phyloP scores from a whole-genome alignment of 1,140 invertebrate species.

The Dendroctonus valens region DNA sequence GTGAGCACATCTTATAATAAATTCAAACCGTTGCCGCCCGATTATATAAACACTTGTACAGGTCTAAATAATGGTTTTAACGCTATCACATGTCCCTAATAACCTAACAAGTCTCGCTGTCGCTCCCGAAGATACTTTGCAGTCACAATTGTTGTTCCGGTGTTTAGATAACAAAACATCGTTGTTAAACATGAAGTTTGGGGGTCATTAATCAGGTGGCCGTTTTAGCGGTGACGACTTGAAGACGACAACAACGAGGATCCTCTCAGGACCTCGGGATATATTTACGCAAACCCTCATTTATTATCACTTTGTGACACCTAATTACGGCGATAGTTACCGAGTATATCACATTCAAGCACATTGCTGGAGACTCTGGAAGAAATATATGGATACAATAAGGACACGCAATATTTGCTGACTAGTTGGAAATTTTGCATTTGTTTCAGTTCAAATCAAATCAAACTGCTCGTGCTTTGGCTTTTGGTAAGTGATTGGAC shows the following conservation, averaged over 20 bases:
- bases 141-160: slow-evolving; percentile 43
- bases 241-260: slow-evolving; percentile 37
- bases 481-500: too few relatives aligned
- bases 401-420: slow-evolving; percentile 8
- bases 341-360: slow-evolving; percentile 19
- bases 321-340: slow-evolving; percentile 42
- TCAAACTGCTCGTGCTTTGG: neutral
- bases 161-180: slow-evolving; percentile 47
- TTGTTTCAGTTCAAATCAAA: too few relatives aligned
- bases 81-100: slow-evolving; percentile 27
- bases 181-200: slow-evolving; percentile 45
- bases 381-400: slow-evolving; percentile 1
- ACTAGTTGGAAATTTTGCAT: too few relatives aligned
- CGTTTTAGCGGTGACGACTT: slow-evolving; percentile 39
- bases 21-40: too few relatives aligned
- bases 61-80: slow-evolving; percentile 11
- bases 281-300: slow-evolving; percentile 41
- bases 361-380: neutral
- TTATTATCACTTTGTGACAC: slow-evolving; percentile 45
- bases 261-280: slow-evolving; percentile 31
- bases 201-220: slow-evolving; percentile 45
- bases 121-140: slow-evolving; percentile 22
- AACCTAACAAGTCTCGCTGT: slow-evolving; percentile 22
- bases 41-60: too few relatives aligned
- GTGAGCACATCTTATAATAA: too few relatives aligned